Evolutionary conservation across 2,797 vertebrate genomes (phyloP).

Genomic region (Gallinago nigripennis): DNA sequence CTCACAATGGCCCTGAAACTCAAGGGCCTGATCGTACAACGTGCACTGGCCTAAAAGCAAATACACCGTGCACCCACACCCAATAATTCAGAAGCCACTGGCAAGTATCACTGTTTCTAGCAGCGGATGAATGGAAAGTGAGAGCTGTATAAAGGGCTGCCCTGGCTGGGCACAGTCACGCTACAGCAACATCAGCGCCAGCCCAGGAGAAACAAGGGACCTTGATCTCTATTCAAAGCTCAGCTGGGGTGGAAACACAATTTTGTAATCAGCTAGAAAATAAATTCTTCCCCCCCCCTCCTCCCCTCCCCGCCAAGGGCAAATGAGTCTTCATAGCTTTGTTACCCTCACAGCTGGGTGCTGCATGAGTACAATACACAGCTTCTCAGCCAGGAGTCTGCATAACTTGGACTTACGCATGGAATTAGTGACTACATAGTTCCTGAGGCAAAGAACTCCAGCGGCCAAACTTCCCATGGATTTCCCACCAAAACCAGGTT

Average conservation of each 20-base stretch:
- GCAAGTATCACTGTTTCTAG: not conserved
- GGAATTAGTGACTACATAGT: not conserved
- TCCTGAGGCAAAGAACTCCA: not conserved
- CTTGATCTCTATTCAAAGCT: not conserved
- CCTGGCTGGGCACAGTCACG: not conserved
- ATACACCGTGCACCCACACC: accelerated
- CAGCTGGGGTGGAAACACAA: not conserved
- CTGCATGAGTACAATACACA: not conserved
- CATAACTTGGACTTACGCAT: accelerated
- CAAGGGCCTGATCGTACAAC: accelerated
- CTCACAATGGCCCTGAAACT: not conserved
- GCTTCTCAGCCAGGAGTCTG: not conserved
- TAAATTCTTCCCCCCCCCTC: not conserved
- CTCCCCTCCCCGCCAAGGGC: not conserved
- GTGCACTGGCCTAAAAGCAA: not conserved
- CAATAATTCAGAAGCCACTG: not conserved
- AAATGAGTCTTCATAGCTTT: not conserved
- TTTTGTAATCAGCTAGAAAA: not conserved
- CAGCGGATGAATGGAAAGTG: not conserved
- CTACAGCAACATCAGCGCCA: not conserved
- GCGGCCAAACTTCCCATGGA: not conserved
- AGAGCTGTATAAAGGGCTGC: not conserved
- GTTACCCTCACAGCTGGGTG: not conserved
- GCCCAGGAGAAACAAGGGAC: not conserved
- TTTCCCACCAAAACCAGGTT: not conserved